Percentiles rank a stretch among this genome's conserved stretches.
Evolutionary conservation across 2,113 vertebrate species (phyloP).

Genomic region (Gopherus evgoodei): DNA sequence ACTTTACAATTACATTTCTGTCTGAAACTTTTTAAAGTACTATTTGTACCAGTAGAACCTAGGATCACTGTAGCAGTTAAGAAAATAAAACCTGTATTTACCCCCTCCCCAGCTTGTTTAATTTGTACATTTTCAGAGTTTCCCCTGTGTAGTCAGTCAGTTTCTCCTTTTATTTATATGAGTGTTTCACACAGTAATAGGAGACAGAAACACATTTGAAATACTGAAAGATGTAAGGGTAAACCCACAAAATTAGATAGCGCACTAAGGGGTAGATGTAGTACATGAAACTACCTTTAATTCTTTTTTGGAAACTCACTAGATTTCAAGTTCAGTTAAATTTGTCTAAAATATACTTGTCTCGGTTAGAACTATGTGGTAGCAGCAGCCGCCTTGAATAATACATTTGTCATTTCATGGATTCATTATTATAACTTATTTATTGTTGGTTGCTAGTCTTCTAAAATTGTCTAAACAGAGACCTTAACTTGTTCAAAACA

Average conservation of each 20-base stretch:
- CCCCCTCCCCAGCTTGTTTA: not conserved
- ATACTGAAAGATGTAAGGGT: not conserved
- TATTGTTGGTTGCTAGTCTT: not conserved
- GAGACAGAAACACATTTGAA: not conserved
- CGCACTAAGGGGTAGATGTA: not conserved
- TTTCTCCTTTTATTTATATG: not conserved
- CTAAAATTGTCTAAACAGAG: conserved; percentile 18
- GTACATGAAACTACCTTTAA: conserved; percentile 23
- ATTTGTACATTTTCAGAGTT: not conserved
- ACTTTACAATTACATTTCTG: not conserved
- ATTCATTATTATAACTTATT: conserved; percentile 37
- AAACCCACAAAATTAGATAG: not conserved
- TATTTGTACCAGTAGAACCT: not conserved
- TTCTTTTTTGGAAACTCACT: conserved; percentile 10
- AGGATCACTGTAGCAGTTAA: not conserved
- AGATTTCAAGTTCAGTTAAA: conserved; percentile 38
- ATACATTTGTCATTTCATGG: conserved; percentile 9
- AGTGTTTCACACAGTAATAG: not conserved
- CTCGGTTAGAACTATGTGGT: rapidly evolving
- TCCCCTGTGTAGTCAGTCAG: not conserved
- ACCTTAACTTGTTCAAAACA: conserved; percentile 17
- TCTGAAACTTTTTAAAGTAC: not conserved
- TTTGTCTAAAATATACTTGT: not conserved
- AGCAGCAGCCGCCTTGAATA: not conserved
- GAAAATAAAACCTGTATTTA: not conserved